A percentile compares a stretch with the other conserved stretches of the same genome.
phyloP scores from a whole-genome alignment of 2,797 vertebrate species.

The Spea hammondii region DNA sequence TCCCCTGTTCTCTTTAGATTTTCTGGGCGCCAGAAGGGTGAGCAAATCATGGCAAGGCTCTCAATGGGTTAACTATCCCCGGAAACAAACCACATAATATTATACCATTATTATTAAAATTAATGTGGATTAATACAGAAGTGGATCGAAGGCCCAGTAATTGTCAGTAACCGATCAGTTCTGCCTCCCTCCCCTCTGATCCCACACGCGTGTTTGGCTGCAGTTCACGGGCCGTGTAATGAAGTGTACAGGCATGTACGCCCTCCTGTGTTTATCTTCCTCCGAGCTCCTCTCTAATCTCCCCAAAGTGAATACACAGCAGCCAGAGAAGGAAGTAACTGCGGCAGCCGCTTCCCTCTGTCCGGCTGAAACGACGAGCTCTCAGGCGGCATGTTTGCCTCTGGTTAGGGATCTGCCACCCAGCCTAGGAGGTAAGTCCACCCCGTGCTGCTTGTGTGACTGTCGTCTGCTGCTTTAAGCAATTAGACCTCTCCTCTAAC shows the following conservation, averaged over 20 bases:
- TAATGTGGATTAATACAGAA: too few relatives aligned
- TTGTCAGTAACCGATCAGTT: too few relatives aligned
- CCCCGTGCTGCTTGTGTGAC: background rate
- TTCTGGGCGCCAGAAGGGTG: too few relatives aligned
- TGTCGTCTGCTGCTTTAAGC: background rate
- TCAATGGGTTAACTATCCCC: too few relatives aligned
- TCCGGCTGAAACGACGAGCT: slow-evolving; percentile 4
- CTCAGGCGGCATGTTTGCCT: background rate
- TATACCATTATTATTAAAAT: too few relatives aligned
- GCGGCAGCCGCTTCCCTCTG: slow-evolving; percentile 25
- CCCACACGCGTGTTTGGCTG: background rate
- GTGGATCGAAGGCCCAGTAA: too few relatives aligned
- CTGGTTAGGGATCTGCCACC: background rate
- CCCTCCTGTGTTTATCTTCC: slow-evolving; percentile 14
- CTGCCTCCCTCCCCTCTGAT: background rate
- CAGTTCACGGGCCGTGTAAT: background rate
- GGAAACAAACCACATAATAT: too few relatives aligned
- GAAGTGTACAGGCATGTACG: background rate
- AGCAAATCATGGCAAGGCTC: too few relatives aligned
- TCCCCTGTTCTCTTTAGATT: too few relatives aligned
- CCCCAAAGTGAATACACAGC: slow-evolving; percentile 18
- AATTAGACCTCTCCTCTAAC: background rate
- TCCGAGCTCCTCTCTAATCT: slow-evolving; percentile 23
- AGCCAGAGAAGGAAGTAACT: slow-evolving; percentile 25
- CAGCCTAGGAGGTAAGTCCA: slow-evolving; percentile 41